Percentiles rank a stretch among this genome's conserved stretches.
Evolutionary conservation across 1,140 invertebrate species (phyloP).

Genomic region (Myzus persicae): DNA sequence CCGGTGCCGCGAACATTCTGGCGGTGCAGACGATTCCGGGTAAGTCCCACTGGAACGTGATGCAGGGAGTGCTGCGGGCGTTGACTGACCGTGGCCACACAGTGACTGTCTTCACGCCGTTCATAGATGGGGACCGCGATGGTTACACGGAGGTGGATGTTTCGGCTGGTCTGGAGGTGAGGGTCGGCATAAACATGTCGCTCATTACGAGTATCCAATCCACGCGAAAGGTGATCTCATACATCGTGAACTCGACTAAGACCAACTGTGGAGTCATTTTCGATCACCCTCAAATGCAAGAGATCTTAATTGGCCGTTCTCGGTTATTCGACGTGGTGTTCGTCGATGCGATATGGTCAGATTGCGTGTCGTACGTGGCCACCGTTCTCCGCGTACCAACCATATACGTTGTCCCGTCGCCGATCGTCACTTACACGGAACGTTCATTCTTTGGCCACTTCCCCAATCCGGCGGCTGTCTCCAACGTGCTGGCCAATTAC

Average conservation of each 20-base stretch:
- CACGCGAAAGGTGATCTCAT: no score
- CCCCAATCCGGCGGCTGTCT: neutral
- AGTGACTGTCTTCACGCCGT: slow-evolving; percentile 62
- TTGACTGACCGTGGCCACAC: slow-evolving; percentile 63
- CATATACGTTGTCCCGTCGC: neutral
- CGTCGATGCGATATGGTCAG: neutral
- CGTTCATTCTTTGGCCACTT: neutral
- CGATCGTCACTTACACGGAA: neutral
- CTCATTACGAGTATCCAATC: no score
- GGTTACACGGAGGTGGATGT: neutral
- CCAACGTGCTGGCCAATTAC: neutral
- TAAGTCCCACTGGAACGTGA: slow-evolving; percentile 65
- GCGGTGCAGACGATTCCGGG: slow-evolving; percentile 61
- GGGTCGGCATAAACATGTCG: neutral
- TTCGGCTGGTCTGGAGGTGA: neutral
- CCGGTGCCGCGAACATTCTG: neutral
- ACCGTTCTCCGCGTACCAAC: neutral
- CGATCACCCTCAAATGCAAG: neutral
- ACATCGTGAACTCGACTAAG: neutral
- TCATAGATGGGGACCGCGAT: neutral
- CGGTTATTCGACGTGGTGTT: neutral
- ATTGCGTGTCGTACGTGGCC: slow-evolving; percentile 6
- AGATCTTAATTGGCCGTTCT: neutral
- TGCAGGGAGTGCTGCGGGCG: slow-evolving; percentile 62
- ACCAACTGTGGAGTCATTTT: neutral